Base-by-base conservation (phyloP, 37 sponge, comb jelly and placozoan species). In the Bolinopsis microptera region DNA sequence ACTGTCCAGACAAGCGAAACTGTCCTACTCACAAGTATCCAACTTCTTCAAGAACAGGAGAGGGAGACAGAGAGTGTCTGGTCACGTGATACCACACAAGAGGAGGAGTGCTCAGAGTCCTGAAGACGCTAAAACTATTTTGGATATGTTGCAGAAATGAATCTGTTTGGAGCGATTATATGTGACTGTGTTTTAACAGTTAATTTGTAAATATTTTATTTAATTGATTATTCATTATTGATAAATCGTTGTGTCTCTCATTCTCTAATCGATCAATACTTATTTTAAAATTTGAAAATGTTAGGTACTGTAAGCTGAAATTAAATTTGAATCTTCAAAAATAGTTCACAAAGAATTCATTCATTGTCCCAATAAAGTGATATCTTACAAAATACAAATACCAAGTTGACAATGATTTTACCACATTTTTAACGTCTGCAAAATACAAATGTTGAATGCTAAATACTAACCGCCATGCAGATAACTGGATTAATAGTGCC, bases 41-140 rank as follows among this genome's bases (percentile, higher is more conserved):
- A 86, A 86, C 61, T 86, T 41, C 90, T 86, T 86, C 90, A 86
- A 86, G 90, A 86, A 86, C 61, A 18, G 61, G 61, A 86, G 90
- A 39, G 90, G 90, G 0, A 38, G 90, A 41, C 61, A 86, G 90
- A 86, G 61, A 39, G 90, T 9, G 0, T 39, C 61, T 39, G 90
- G 90, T 28, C 80, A 77, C 35, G 80, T 77, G 1, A 77, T 77
- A 2, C 80, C 33, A 1, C 35, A 9, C 32, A 77, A 77, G 36
- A 32, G 35, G 36, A 77, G 37, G 37, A 16, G 33, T 3, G 80
- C 80, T 35, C 80, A 77, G 37, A 32, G 33, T 16, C 80, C 80
- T 0, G 80, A 77, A 18, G 80, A 77, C 32, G 80, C 80, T 35
- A 77, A 32, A 32, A 34, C 80, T 35, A 77, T 77, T 32, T 32